Conservation (phyloP, 2,888 invertebrate species). For the Drosophila testacea region DNA sequence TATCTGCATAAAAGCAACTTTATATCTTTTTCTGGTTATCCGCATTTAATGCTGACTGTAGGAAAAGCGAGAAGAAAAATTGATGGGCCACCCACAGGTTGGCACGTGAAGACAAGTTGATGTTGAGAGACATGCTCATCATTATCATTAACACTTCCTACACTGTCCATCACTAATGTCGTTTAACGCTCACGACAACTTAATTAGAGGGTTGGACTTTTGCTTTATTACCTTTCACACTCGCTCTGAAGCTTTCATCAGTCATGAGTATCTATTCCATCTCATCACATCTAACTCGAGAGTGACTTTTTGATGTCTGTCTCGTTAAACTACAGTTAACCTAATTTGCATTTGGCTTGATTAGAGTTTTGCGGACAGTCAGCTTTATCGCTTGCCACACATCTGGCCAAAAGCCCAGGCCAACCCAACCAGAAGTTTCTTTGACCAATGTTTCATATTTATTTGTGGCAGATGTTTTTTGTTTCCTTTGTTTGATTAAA, state of each 20-base stretch:
- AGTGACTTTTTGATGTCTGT: slow-evolving; percentile 33
- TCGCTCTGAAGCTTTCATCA: slow-evolving; percentile 48
- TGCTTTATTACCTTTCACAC: slow-evolving; percentile 55
- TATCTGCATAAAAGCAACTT: slow-evolving; percentile 21
- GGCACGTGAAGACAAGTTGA: slow-evolving; percentile 31
- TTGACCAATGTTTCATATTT: slow-evolving; percentile 28
- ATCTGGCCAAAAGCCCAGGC: slow-evolving; percentile 41
- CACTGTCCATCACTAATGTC: slow-evolving; percentile 32
- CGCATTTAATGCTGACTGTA: slow-evolving; percentile 20
- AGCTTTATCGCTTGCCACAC: slow-evolving; percentile 39
- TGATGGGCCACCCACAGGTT: slow-evolving; percentile 40
- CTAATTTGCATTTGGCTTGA: slow-evolving; percentile 72
- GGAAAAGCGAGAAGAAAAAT: slow-evolving; percentile 1
- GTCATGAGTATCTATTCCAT: slow-evolving; percentile 22
- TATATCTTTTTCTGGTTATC: neutral
- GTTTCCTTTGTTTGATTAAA: slow-evolving; percentile 50
- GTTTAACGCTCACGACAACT: slow-evolving; percentile 37
- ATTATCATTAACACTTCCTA: slow-evolving; percentile 50
- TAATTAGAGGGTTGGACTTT: slow-evolving; percentile 39
- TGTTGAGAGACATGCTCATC: slow-evolving; percentile 40
- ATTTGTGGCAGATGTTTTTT: slow-evolving; percentile 50
- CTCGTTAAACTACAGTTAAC: slow-evolving; percentile 73
- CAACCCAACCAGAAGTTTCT: slow-evolving; percentile 28
- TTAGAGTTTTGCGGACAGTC: slow-evolving; percentile 47
- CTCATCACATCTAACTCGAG: slow-evolving; percentile 21